Percentiles rank a stretch among this genome's conserved stretches.
phyloP scores from a whole-genome alignment of 2,797 vertebrate species.

The Acrossocheilus fasciatus region DNA sequence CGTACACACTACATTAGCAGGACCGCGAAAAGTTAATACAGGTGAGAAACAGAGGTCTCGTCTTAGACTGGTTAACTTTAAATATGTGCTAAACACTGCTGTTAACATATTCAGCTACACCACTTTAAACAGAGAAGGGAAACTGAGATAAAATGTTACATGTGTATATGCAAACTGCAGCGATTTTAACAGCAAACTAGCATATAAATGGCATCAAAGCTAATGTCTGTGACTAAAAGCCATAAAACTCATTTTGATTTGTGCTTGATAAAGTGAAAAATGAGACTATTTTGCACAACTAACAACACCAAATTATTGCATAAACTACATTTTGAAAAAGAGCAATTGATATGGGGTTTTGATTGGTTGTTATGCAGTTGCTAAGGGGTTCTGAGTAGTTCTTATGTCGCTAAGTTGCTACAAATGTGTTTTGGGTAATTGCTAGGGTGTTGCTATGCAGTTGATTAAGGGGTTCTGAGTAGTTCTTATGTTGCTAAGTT shows the following conservation, averaged over 20 bases:
- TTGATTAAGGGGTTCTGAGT: not conserved
- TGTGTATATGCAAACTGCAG: not conserved
- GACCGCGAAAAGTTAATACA: constrained; percentile 31
- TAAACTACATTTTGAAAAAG: not conserved
- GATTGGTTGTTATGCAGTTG: too few relatives aligned
- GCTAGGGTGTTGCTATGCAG: too few relatives aligned
- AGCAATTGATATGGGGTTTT: not conserved
- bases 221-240: not conserved
- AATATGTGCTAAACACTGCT: constrained; percentile 14
- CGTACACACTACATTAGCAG: constrained; percentile 45
- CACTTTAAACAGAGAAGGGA: not conserved
- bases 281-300: not conserved
- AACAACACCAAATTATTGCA: not conserved
- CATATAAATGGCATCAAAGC: not conserved
- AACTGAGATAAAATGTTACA: not conserved
- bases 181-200: not conserved
- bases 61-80: not conserved
- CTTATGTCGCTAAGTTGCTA: too few relatives aligned
- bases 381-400: too few relatives aligned
- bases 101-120: not conserved
- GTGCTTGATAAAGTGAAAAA: not conserved
- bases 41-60: constrained; percentile 11
- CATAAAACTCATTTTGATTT: not conserved
- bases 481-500: not conserved
- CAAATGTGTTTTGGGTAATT: too few relatives aligned